Base-by-base conservation (phyloP, 2,113 vertebrate species). In the Pteronura brasiliensis region DNA sequence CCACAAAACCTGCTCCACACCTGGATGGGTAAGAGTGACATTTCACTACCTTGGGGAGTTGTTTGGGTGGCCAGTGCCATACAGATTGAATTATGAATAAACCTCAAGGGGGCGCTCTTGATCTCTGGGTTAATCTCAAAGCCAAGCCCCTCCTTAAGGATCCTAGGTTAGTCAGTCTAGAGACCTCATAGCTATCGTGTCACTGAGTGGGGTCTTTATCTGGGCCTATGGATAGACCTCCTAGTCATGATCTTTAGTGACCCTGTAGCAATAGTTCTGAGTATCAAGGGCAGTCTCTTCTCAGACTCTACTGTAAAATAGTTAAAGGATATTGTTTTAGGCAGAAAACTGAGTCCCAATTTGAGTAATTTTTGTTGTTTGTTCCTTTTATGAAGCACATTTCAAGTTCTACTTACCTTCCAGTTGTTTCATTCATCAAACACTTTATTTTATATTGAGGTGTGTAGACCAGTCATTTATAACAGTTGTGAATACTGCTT, bases 1-100 rank as follows among this genome's bases (percentile, higher is more conserved):
- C 99, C 89, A 99, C 99, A 57, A 99, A 99, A 98, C 99, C 98
- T 93, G 99, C 99, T 63, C 99, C 99, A 92, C 99, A 99, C 98
- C 99, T 99, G 0, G 99, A 99, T 97, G 99, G 99, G 99, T 99
- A 99, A 98, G 99, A 93, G 39, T 77, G 39, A 3, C 0, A 0
- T 85, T 89, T 87, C 92, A 49, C 6, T 76, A 49, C 34, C 6
- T 47, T 61, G 57, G 77, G 72, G 7, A 72, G 23, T 27, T 55
- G 49, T 76, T 57, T 81, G 81, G 82, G 72, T 85, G 47, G 42
- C 47, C 23, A 63, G 1, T 72, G 31, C 90, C 85, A 44, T 39
- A 71, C 57, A 36, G 20, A 7, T 39, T 87, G 79, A 36, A 31
- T 47, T 15, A 0, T 42, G 47, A 42, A 36, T 57, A 4, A 65